Evolutionary conservation across 1,140 invertebrate genomes (phyloP), one percentile per base, ranked within the genome.

Genomic region (Lanistes nyassanus): DNA sequence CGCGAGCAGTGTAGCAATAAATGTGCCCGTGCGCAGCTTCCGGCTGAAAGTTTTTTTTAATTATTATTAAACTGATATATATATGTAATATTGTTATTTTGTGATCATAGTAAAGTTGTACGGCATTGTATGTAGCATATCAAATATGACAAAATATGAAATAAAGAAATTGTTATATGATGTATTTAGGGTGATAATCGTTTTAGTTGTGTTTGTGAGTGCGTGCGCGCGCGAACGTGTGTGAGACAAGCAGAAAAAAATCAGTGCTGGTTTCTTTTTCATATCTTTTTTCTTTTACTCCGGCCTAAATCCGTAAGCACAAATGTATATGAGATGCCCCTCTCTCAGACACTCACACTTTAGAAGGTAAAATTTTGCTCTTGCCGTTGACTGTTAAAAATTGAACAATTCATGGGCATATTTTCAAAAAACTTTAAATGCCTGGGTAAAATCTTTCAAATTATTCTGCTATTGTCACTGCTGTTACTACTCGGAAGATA

Each of bases 101-200:
- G 68, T 70, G 68, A 58, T 70, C 47, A 70, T 70, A 31, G 56
- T 34, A 55, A 56, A 70, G 68, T 58, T 47, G 42, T 47, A 47
- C 19, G 42, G 53, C 56, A 70, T 31, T n/a, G 47, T 19, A 70
- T 70, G 68, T 70, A 70, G 68, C 68, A 70, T 70, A 70, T 70
- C 68, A 70, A 56, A 56, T 36, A 56, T 56, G 68, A 70, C 47
- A 0, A 58, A 9, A 70, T 42, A 69, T 56, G 67, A 70, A 69
- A 70, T 70, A 70, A 70, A 70, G 56, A 31, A 53, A 70, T 70
- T 70, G 68, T 70, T 70, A 70, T 70, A 5, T 56, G 36, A 56
- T 16, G 34, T 6, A n/a, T 36, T 56, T 2, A 7, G 37, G 23
- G 7, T 36, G 23, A 7, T 36, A 19, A 0, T 36, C 11, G 21